Conservation (phyloP, 2,113 vertebrate genomes). For the Gallinago media region DNA sequence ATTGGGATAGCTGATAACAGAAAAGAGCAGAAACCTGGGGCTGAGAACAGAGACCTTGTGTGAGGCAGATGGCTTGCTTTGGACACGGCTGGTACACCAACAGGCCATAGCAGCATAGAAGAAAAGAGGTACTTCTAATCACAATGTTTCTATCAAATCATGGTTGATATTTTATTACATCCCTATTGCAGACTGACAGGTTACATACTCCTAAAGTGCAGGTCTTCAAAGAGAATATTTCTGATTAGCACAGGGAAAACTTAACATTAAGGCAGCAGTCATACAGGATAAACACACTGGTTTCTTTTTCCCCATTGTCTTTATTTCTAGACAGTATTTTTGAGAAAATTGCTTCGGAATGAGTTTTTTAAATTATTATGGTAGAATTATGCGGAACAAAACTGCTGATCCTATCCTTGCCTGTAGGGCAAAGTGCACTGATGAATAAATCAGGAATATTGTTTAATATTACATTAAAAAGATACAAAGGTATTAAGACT, state of each 20-base stretch:
- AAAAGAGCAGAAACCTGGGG: not conserved
- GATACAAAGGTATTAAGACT: constrained; percentile 34
- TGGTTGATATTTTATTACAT: not conserved
- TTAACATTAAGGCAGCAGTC: not conserved
- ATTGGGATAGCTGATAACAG: not conserved
- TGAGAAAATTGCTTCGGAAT: constrained; percentile 34
- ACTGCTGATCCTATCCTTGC: constrained; percentile 50
- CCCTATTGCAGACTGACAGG: not conserved
- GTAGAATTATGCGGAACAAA: constrained; percentile 23
- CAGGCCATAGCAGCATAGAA: not conserved
- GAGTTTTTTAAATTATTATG: not conserved
- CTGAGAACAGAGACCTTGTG: not conserved
- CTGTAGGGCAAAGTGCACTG: constrained; percentile 46
- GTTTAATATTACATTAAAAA: constrained; percentile 70
- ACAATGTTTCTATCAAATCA: not conserved
- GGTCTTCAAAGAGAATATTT: constrained; percentile 17
- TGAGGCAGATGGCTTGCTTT: not conserved
- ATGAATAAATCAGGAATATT: constrained; percentile 57
- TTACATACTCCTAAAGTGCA: not conserved
- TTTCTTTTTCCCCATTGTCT: constrained; percentile 6
- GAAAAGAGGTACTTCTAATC: not conserved
- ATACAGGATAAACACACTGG: not conserved
- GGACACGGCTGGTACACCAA: not conserved
- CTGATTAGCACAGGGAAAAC: not conserved
- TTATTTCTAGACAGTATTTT: constrained; percentile 14